phyloP scores from a whole-genome alignment of 2,888 invertebrate species.

The Catocala fraxini region DNA sequence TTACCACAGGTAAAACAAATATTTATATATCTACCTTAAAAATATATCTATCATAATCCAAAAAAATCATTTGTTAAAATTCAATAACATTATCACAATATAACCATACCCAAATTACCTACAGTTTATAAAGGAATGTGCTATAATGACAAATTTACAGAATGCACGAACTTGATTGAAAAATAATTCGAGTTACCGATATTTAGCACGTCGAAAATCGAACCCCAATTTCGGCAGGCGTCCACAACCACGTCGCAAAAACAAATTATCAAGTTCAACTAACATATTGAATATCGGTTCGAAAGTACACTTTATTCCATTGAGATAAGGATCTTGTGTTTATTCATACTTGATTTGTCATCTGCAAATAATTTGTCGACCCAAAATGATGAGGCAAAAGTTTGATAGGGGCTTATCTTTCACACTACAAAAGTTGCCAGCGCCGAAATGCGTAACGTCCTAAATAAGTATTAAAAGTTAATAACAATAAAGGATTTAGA shows the following conservation, averaged over 20 bases:
- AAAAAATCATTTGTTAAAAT: too few species aligned
- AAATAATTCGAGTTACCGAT: conserved; percentile 47
- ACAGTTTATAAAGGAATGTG: conserved; percentile 7
- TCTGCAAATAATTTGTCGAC: conserved; percentile 12
- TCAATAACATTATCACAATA: background rate
- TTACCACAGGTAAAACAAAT: too few species aligned
- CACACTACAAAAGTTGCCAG: conserved; percentile 36
- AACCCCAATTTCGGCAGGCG: conserved; percentile 34
- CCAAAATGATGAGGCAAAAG: conserved; percentile 42
- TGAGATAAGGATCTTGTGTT: background rate
- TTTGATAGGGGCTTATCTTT: conserved; percentile 45
- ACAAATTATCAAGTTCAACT: conserved; percentile 6
- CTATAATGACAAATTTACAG: conserved; percentile 21
- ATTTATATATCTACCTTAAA: too few species aligned
- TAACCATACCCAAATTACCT: background rate
- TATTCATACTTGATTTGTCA: background rate
- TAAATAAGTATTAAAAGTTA: conserved; percentile 44
- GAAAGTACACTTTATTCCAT: conserved; percentile 9
- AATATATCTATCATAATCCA: too few species aligned
- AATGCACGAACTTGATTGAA: conserved; percentile 38
- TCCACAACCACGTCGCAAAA: conserved; percentile 18
- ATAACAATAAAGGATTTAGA: conserved; percentile 23
- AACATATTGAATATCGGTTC: background rate
- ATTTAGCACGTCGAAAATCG: conserved; percentile 43
- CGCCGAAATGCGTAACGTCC: conserved; percentile 20